These are phyloP conservation scores for Otis tarda DNA, from an alignment of 2,113 vertebrate genomes.

Conservation along the genomic window DNA sequence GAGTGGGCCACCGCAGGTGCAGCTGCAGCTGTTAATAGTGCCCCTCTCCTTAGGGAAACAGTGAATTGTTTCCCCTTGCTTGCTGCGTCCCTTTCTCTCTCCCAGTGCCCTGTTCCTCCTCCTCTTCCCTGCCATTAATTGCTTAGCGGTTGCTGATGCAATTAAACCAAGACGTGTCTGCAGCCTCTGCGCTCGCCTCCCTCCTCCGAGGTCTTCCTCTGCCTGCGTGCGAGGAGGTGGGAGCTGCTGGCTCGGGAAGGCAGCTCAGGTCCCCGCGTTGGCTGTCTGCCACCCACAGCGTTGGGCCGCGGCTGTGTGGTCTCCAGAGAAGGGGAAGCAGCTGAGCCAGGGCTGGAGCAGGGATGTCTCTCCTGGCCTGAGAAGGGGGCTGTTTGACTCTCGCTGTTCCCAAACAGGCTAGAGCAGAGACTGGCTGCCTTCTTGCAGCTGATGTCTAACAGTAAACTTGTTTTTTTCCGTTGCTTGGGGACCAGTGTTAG, in stretches of 20 bases:
- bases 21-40: neutral
- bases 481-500: neutral
- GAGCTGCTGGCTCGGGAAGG: neutral
- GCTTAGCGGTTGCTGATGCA: conserved; percentile 68
- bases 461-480: neutral
- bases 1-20: neutral
- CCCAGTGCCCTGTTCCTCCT: neutral
- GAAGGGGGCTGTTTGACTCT: neutral
- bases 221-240: neutral
- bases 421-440: neutral
- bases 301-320: neutral
- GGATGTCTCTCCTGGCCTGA: neutral
- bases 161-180: conserved; percentile 62
- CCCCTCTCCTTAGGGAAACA: neutral
- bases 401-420: fast-evolving
- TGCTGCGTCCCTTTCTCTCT: conserved; percentile 23
- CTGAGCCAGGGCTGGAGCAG: neutral
- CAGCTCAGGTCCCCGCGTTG: neutral
- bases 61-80: conserved; percentile 46
- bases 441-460: neutral
- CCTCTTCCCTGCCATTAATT: conserved; percentile 51
- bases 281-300: neutral
- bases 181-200: neutral
- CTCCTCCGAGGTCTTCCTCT: conserved; percentile 2
- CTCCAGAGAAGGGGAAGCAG: neutral